Base-by-base conservation (phyloP, 2,888 invertebrate species). In the Octonoba sinensis region DNA sequence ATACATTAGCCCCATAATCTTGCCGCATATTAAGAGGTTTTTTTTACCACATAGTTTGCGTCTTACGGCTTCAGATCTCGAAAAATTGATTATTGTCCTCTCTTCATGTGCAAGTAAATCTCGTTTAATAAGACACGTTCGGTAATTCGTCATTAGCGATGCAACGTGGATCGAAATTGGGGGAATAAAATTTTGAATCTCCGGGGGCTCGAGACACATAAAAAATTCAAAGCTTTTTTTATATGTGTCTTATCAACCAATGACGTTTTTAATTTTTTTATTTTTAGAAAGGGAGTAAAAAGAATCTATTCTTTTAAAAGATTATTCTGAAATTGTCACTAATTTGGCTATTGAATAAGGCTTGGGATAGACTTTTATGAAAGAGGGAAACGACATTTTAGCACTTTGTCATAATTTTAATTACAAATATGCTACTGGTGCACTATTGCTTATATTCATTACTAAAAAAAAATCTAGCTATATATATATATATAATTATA, bases 1-100 rank as follows among this genome's bases (percentile, higher is more conserved):
- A 71, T 67, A 69, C 67, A 78, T 72, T 72, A 79, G 56, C 20
- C 69, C 67, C 67, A 73, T 81, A 81, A 81, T 81, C 79, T 81
- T 57, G 56, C 79, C 79, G 47, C 73, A 62, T 47, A 47, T 20
- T 20, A 49, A 16, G 15, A 20, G 12, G 46, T 51, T 69, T 69
- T 69, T 81, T 69, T 64, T 22, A 18, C 18, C 54, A 47, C 69
- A 56, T 62, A 67, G 20, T 56, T 62, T 56, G 62, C 44, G 64
- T 62, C 54, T 47, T 24, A 36, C 56, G 67, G 65, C 59, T 44
- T 60, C 60, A 27, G 22, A 36, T 20, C 12, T 51, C 15, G 24
- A 22, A 65, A 22, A 72, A 79, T 81, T 74, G 67, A 73, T 81
- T 81, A 81, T 73, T 69, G 73, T 65, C 62, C 78, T 46, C 20